Evolutionary conservation across 2,888 invertebrate species (phyloP).

Genomic region (Ochlodes sylvanus): DNA sequence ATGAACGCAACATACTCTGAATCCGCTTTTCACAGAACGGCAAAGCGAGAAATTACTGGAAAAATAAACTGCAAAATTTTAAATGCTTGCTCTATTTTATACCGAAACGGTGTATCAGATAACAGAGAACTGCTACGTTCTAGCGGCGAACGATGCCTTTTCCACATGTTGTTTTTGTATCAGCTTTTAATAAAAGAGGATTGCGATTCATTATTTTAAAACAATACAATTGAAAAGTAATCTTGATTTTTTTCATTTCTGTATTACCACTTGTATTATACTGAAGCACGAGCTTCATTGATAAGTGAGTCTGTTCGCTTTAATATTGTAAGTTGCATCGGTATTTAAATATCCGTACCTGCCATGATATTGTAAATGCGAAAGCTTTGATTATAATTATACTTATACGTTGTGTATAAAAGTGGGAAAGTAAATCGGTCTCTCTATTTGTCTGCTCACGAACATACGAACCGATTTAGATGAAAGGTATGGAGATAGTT

Average conservation of each 20-base stretch:
- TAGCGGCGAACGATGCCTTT: conserved; percentile 11
- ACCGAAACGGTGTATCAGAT: conserved; percentile 6
- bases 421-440: too few relatives aligned
- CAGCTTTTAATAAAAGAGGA: conserved; percentile 18
- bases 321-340: too few relatives aligned
- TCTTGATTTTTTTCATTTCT: not conserved
- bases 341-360: too few relatives aligned
- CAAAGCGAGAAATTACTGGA: conserved; percentile 6
- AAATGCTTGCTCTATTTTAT: conserved; percentile 11
- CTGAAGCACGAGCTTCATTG: not conserved
- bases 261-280: not conserved
- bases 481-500: too few relatives aligned
- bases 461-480: too few relatives aligned
- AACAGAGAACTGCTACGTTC: conserved; percentile 8
- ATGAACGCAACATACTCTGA: not conserved
- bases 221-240: conserved; percentile 6
- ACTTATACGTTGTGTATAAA: too few relatives aligned
- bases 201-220: conserved; percentile 13
- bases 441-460: too few relatives aligned
- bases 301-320: too few relatives aligned
- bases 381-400: too few relatives aligned
- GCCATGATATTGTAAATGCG: too few relatives aligned
- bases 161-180: conserved; percentile 20
- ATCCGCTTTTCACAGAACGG: not conserved
- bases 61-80: conserved; percentile 10